Base-by-base conservation (phyloP, 2,888 invertebrate species). In the Tetranychus truncatus region DNA sequence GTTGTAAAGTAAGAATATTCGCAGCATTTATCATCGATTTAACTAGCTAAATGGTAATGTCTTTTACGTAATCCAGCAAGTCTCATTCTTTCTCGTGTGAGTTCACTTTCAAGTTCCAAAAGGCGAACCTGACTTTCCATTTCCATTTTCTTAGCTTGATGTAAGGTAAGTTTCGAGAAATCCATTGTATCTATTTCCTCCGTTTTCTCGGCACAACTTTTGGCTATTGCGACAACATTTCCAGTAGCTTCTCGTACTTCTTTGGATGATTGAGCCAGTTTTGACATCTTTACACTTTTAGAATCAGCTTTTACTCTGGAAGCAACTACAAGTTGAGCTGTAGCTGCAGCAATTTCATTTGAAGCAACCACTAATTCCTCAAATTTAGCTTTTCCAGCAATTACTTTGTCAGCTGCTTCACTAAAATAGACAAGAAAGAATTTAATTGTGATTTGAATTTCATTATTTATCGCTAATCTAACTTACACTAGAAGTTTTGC, bases 51-150 rank as follows among this genome's bases (percentile, higher is more conserved):
- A 74, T 76, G 76, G 69, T 99, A 99, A 85, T 97, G 95, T 79
- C 91, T 89, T 81, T 91, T 90, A 77, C 97, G 86, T 76, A 99
- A 86, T 76, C 92, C 90, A 45, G 93, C 88, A 78, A 99, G 85
- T 78, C 88, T 87, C 78, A 89, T 86, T 78, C 97, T 86, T 84
- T 97, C 95, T 78, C 89, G 89, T 81, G 92, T 91, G 78, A 99
- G 85, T 75, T 90, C 89, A 78, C 89, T 90, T 83, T 99, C 96
- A 79, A 96, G 85, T 84, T 96, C 94, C 78, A 99, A 85, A 76
- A 96, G 91, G 81, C 91, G 81, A 8, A 96, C 94, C 84, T 95
- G 95, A 79, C 93, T 89, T 84, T 99, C 96, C 92, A 99, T 96
- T 86, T 99, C 97, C 80, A 92, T 85, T 66, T 91, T 88, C 81